These are phyloP conservation scores for Drosophila neotestacea DNA, from an alignment of 2,888 invertebrate genomes.

Conservation along the genomic window DNA sequence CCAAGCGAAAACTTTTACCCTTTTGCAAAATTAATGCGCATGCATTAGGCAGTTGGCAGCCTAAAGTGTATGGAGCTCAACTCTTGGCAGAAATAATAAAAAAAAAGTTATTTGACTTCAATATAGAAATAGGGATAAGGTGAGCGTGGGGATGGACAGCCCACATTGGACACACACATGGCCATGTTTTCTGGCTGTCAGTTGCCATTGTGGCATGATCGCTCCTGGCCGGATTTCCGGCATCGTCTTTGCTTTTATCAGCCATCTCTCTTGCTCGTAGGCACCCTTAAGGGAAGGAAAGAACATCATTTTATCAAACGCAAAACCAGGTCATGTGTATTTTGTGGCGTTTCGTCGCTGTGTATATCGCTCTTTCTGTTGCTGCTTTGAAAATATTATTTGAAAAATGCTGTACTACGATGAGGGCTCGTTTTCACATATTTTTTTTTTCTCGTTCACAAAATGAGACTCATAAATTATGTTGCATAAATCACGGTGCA, in stretches of 20 bases:
- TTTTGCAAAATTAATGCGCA: constrained; percentile 67
- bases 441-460: constrained; percentile 23
- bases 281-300: neutral
- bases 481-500: constrained; percentile 67
- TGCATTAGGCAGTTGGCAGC: constrained; percentile 42
- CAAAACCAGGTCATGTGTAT: constrained; percentile 69
- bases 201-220: constrained; percentile 43
- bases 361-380: neutral
- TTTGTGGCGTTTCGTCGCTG: constrained; percentile 29
- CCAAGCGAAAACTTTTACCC: constrained; percentile 30
- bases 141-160: constrained; percentile 4
- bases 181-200: constrained; percentile 42
- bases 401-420: constrained; percentile 46
- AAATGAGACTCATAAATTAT: constrained; percentile 72
- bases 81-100: constrained; percentile 20
- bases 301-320: constrained; percentile 66
- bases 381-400: constrained; percentile 35
- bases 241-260: constrained; percentile 51
- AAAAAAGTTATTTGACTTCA: constrained; percentile 18
- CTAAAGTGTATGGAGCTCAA: constrained; percentile 8
- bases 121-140: neutral
- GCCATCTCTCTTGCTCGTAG: constrained; percentile 11
- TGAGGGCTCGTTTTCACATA: constrained; percentile 24
- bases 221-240: constrained; percentile 56
- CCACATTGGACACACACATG: constrained; percentile 34